Base-by-base conservation (phyloP, 2,797 vertebrate species). In the Percopsis omiscomaycus region DNA sequence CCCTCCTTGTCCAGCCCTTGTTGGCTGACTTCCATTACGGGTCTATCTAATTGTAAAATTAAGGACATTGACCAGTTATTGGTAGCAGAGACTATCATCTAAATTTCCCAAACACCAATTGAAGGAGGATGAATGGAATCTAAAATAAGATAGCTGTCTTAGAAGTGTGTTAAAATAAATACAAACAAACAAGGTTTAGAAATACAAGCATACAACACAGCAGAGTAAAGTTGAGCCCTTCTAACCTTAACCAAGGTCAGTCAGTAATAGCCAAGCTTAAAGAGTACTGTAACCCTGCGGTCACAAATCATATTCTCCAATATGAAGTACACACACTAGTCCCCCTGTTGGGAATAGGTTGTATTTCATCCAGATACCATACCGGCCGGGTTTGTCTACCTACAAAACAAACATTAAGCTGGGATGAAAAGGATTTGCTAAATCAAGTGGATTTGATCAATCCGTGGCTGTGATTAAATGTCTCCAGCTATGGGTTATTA, bases 31-130 rank as follows among this genome's bases (percentile, higher is more conserved):
- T 72, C 69, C 72, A 67, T 62, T 63, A 78, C 62, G 77, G 53
- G 86, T 80, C 73, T 62, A 54, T 77, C 63, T 88, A 82, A 88
- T 85, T 88, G 82, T 80, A 86, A 84, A 89, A 89, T 85, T 81
- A 80, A 84, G 81, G 73, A 45, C 66, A 83, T 81, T 75, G 80
- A 90, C 86, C 76, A 70, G 60, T 67, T 75, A 72, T 57, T 71
- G 70, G 73, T 63, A 77, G 48, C 51, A 59, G 55, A 72, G 60
- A 73, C 67, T 71, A 78, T 84, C 75, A 65, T 66, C 75, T 80
- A 66, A 72, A 68, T 81, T 81, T 81, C 66, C 60, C 71, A 79
- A 85, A 77, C 69, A 84, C 79, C 84, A 84, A 83, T 86, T 87
- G 85, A 64, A 64, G 62, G 42, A 46, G 64, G 75, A 84, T 86